Evolutionary conservation across 2,888 invertebrate species (phyloP), one percentile per base, ranked within the genome.

Genomic region (Leptopilina myrica): DNA sequence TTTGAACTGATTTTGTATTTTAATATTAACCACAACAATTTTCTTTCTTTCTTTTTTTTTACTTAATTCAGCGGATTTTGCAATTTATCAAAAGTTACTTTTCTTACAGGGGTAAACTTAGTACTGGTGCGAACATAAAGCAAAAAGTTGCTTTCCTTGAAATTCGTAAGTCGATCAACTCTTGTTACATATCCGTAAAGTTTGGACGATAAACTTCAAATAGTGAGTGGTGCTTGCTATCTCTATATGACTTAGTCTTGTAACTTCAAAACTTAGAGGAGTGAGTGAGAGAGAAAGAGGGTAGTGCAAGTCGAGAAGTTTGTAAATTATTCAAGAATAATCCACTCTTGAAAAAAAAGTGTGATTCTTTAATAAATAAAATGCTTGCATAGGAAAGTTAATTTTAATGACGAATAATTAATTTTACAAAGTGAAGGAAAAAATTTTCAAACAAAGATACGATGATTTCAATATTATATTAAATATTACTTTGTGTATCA

Each of bases 171-270:
- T 73, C 73, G 56, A 73, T 73, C 73, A 73, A 73, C 73, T 73
- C 73, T 40, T 33, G 33, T 49, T 53, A 53, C 64, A 64, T 56
- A 73, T 73, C 73, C n/a, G 33, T 73, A n/a, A 56, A 73, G 73
- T 73, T 64, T 73, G 56, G 53, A 56, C 56, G 73, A 73, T 73
- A 73, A 73, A 73, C 73, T 73, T 73, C 33, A 73, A 56, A 40
- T 56, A 53, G 53, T 69, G 69, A 69, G 33, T n/a, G 49, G 14
- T 20, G 26, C 26, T 69, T 53, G 20, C 69, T 26, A 33, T 12
- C 69, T 69, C 53, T 69, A 49, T 53, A 69, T 69, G 69, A 69
- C 69, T 69, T 69, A 49, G 14, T 33, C 53, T 53, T 73, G 73
- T 73, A 73, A 73, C 73, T 73, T 40, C 6, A 33, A 5, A 53